These are phyloP conservation scores for Cervus canadensis DNA, from an alignment of 2,113 vertebrate species.

Conservation along the genomic window DNA sequence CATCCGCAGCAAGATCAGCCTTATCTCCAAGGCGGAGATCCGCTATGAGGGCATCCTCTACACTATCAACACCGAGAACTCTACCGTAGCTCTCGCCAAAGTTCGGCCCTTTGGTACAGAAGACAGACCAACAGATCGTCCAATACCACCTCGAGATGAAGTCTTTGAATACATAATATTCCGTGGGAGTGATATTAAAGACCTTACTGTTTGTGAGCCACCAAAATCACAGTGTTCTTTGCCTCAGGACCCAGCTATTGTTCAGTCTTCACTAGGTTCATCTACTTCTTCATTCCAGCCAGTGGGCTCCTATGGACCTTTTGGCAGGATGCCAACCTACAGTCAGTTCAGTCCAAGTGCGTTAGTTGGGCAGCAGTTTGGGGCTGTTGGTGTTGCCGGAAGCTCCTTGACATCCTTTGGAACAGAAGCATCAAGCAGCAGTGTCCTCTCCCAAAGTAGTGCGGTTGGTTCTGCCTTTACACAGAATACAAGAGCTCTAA, in stretches of 20 bases:
- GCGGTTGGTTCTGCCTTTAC: conserved; percentile 82
- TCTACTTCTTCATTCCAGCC: conserved; percentile 90
- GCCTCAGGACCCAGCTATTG: conserved; percentile 98
- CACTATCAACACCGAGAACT: conserved; percentile 90
- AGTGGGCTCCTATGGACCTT: conserved; percentile 89
- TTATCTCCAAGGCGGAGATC: conserved; percentile 91
- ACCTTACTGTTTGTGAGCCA: conserved; percentile 97
- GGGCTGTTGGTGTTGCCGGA: conserved; percentile 87
- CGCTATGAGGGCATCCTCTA: conserved; percentile 80
- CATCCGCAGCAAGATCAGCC: conserved; percentile 95
- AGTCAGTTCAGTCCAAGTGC: conserved; percentile 90
- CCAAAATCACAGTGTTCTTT: conserved; percentile 93
- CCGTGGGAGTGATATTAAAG: conserved; percentile 97
- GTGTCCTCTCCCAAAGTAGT: conserved; percentile 82
- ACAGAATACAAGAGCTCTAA: conserved; percentile 83
- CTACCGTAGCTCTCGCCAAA: conserved; percentile 94
- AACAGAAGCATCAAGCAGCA: conserved; percentile 80
- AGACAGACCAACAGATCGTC: conserved; percentile 95
- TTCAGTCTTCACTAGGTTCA: conserved; percentile 95
- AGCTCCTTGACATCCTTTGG: conserved; percentile 87
- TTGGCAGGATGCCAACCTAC: conserved; percentile 91
- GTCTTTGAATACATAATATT: conserved; percentile 99
- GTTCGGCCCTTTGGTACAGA: conserved; percentile 98
- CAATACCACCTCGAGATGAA: conserved; percentile 96
- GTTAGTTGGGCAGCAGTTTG: conserved; percentile 89